These are phyloP conservation scores for Parasteatoda tepidariorum DNA, from an alignment of 1,140 invertebrate genomes.

Conservation along the genomic window DNA sequence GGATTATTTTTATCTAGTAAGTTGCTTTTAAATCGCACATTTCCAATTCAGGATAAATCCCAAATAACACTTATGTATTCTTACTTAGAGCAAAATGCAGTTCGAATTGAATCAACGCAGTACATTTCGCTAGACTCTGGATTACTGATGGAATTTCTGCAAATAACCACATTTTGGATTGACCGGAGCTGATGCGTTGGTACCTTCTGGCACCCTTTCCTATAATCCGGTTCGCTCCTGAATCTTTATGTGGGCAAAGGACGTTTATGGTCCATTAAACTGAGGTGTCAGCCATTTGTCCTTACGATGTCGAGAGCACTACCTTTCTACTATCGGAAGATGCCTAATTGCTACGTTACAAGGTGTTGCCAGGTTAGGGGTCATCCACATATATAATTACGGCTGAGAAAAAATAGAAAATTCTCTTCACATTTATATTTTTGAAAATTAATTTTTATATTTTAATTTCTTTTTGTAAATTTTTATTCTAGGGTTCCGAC, in stretches of 20 bases:
- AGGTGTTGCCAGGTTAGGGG: constrained; percentile 4
- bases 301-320: constrained; percentile 22
- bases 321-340: constrained; percentile 37
- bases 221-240: constrained; percentile 19
- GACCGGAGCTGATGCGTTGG: too few species aligned
- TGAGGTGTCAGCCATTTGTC: constrained; percentile 59
- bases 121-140: not conserved
- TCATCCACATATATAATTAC: not conserved
- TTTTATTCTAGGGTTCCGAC: too few species aligned
- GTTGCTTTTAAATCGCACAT: too few species aligned
- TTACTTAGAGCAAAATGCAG: not conserved
- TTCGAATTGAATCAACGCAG: not conserved
- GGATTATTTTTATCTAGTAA: too few species aligned
- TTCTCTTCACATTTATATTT: not conserved
- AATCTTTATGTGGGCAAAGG: constrained; percentile 31
- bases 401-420: not conserved
- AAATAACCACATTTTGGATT: not conserved
- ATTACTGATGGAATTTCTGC: not conserved
- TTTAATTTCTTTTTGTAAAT: too few species aligned
- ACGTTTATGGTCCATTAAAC: constrained; percentile 58
- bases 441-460: too few species aligned
- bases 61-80: too few species aligned
- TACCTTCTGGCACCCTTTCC: not conserved
- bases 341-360: constrained; percentile 40
- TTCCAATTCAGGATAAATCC: too few species aligned